Evolutionary conservation across 2,888 invertebrate genomes (phyloP).

Genomic region (Epistrophella euchroma): DNA sequence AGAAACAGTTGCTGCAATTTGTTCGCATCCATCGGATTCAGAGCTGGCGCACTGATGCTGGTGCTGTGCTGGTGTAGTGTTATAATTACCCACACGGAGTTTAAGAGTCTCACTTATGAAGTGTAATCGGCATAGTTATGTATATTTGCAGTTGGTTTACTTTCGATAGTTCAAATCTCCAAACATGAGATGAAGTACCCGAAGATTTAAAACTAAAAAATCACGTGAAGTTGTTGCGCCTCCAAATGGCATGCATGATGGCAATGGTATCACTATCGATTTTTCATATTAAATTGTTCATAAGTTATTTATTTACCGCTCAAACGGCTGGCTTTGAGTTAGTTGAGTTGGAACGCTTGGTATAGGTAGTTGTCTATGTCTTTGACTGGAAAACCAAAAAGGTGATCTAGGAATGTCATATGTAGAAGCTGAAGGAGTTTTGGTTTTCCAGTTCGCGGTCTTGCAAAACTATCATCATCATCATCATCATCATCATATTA

Average conservation of each 20-base stretch:
- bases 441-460: conserved; percentile 30
- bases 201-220: neutral
- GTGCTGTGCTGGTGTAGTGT: conserved; percentile 5
- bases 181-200: conserved; percentile 36
- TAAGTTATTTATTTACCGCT: conserved; percentile 45
- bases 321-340: conserved; percentile 31
- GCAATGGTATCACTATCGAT: conserved; percentile 45
- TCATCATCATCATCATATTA: conserved; percentile 52
- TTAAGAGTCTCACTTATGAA: conserved; percentile 55
- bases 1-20: conserved; percentile 69
- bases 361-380: neutral
- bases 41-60: neutral
- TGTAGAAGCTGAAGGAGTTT: conserved; percentile 31
- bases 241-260: conserved; percentile 21
- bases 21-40: conserved; percentile 50
- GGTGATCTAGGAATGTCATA: conserved; percentile 62
- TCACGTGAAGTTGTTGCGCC: conserved; percentile 46
- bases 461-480: conserved; percentile 65
- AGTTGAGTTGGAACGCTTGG: conserved; percentile 26
- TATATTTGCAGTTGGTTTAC: conserved; percentile 36
- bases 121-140: conserved; percentile 32
- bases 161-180: conserved; percentile 43
- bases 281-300: conserved; percentile 65
- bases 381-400: neutral
- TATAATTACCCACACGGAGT: conserved; percentile 57